phyloP scores from a whole-genome alignment of 2,113 vertebrate genomes.

The Hippocampus barbouri region DNA sequence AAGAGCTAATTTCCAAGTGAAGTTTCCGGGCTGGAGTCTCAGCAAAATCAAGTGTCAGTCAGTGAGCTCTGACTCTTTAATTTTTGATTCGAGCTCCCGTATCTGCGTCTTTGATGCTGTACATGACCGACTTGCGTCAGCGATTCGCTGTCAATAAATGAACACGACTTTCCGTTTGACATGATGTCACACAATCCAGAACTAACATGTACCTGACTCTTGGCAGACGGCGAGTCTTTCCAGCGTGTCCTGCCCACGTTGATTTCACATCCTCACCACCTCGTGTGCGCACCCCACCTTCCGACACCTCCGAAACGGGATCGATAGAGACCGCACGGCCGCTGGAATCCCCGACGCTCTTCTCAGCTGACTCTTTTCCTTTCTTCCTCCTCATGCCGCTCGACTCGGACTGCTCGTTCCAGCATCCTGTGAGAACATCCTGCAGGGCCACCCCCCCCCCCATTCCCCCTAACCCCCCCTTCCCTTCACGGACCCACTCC shows the following conservation, averaged over 20 bases:
- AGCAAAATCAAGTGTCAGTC: not conserved
- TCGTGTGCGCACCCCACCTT: not conserved
- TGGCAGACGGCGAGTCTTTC: slow-evolving; percentile 38
- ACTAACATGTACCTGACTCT: slow-evolving; percentile 55
- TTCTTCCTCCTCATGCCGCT: slow-evolving; percentile 24
- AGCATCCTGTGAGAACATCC: slow-evolving; percentile 77
- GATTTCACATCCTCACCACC: slow-evolving; percentile 53
- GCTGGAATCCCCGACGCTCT: slow-evolving; percentile 3
- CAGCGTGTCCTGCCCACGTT: slow-evolving; percentile 37
- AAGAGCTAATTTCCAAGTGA: not conserved
- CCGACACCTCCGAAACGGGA: slow-evolving; percentile 19
- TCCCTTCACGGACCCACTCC: slow-evolving; percentile 18
- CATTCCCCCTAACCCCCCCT: slow-evolving; percentile 7
- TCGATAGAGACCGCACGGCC: slow-evolving; percentile 4
- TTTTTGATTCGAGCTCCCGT: not conserved
- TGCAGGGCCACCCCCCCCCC: slow-evolving; percentile 28
- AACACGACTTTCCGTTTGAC: not conserved
- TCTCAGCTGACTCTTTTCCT: slow-evolving; percentile 49
- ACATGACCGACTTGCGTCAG: not conserved
- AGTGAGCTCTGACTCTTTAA: not conserved
- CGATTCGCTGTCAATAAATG: not conserved
- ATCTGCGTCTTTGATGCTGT: not conserved
- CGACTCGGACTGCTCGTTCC: slow-evolving; percentile 39
- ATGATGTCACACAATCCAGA: not conserved
- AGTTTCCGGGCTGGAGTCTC: not conserved